Conservation (phyloP, 2,113 vertebrate species). For the Clarias gariepinus region DNA sequence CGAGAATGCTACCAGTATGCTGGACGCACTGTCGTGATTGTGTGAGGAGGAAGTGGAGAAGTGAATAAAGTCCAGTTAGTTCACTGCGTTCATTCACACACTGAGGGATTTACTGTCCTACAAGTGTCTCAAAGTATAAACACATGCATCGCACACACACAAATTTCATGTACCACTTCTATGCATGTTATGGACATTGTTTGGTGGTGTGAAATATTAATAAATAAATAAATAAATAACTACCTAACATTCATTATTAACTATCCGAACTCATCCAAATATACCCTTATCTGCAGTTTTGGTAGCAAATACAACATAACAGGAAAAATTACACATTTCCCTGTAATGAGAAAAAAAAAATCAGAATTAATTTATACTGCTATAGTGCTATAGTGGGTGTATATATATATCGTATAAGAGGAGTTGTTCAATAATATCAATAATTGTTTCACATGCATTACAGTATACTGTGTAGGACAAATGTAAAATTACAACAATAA, state of each 20-base stretch:
- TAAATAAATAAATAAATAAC: too few relatives aligned
- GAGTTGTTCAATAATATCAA: neutral
- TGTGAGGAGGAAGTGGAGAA: neutral
- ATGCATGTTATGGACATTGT: neutral
- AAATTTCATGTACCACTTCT: neutral
- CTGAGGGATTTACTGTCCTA: neutral
- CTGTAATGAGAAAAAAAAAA: too few relatives aligned
- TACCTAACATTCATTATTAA: neutral
- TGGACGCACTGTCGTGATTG: neutral
- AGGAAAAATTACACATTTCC: neutral
- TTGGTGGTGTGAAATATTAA: neutral
- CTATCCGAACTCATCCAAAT: neutral
- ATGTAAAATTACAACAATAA: neutral
- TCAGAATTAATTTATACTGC: too few relatives aligned
- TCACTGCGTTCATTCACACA: neutral
- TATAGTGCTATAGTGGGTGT: too few relatives aligned
- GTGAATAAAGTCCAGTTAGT: conserved; percentile 24
- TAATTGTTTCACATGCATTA: neutral
- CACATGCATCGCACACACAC: neutral
- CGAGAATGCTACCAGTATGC: neutral
- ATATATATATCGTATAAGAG: neutral
- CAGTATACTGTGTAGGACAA: neutral
- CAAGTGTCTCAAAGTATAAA: neutral
- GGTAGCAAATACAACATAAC: neutral
- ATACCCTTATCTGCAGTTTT: neutral